Evolutionary conservation across 2,797 vertebrate species (phyloP).

Genomic region (Schizothorax lantsangensis): DNA sequence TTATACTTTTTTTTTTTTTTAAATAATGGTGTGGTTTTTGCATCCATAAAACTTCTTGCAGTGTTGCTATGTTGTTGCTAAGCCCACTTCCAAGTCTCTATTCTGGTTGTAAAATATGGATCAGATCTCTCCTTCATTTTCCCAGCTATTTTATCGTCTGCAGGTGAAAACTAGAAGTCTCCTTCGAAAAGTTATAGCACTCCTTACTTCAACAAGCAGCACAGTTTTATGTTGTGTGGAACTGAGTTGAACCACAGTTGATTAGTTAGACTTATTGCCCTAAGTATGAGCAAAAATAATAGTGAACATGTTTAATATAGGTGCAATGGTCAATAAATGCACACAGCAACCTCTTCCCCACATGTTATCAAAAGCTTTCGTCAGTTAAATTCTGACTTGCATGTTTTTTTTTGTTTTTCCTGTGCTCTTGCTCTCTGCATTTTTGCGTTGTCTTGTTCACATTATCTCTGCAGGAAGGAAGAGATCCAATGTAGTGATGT

Average conservation of each 20-base stretch:
- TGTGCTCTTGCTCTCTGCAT: conserved; percentile 18
- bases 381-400: conserved; percentile 43
- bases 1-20: background rate
- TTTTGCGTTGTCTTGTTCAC: conserved; percentile 44
- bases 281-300: background rate
- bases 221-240: background rate
- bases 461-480: conserved; percentile 64
- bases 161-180: background rate
- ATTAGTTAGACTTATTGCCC: background rate
- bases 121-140: background rate
- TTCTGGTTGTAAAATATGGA: background rate
- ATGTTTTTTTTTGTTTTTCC: conserved; percentile 9
- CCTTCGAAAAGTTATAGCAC: background rate
- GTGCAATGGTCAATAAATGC: background rate
- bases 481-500: conserved; percentile 63
- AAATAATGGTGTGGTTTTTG: background rate
- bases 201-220: background rate
- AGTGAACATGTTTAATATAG: background rate
- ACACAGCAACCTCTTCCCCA: background rate
- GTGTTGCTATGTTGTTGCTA: background rate
- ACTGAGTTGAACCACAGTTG: background rate
- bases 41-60: background rate
- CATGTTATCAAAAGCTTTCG: background rate
- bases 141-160: background rate
- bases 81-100: background rate